Evolutionary conservation across 53 echinoderm and acorn worm species (phyloP).

Genomic region (Pentamera pediparva): DNA sequence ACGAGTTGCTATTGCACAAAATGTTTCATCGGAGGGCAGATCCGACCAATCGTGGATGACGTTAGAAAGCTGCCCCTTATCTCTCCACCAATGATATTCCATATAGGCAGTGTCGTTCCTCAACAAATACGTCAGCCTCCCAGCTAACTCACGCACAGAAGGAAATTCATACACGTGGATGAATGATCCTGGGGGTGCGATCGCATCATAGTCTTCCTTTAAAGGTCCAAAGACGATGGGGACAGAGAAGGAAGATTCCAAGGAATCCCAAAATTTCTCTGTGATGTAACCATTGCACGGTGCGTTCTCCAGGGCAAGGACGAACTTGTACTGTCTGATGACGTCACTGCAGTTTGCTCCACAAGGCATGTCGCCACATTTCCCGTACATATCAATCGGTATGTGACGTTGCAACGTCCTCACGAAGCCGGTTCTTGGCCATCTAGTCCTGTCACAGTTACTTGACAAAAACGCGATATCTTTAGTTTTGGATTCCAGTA

Average conservation of each 20-base stretch:
- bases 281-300: constrained; percentile 30
- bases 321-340: constrained; percentile 11
- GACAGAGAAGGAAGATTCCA: neutral
- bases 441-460: constrained; percentile 21
- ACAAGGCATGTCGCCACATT: constrained; percentile 9
- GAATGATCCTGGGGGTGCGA: constrained; percentile 23
- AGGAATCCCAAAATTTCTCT: constrained; percentile 24
- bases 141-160: neutral
- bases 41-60: constrained; percentile 16
- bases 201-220: neutral
- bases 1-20: constrained; percentile 3
- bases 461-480: constrained; percentile 12
- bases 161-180: constrained; percentile 15
- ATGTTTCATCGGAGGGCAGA: constrained; percentile 20
- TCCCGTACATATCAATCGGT: constrained; percentile 10
- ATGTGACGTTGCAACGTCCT: neutral
- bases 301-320: constrained; percentile 23
- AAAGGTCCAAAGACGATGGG: constrained; percentile 17
- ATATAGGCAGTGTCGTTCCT: constrained; percentile 2
- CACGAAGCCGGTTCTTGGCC: constrained; percentile 21
- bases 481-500: neutral
- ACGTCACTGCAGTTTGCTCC: neutral
- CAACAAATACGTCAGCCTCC: neutral
- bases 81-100: constrained; percentile 13
- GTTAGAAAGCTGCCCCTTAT: neutral